A percentile compares a stretch with the other conserved stretches of the same genome.
Evolutionary conservation across 2,113 vertebrate genomes (phyloP).

Genomic region (Dolichotis patagonum): DNA sequence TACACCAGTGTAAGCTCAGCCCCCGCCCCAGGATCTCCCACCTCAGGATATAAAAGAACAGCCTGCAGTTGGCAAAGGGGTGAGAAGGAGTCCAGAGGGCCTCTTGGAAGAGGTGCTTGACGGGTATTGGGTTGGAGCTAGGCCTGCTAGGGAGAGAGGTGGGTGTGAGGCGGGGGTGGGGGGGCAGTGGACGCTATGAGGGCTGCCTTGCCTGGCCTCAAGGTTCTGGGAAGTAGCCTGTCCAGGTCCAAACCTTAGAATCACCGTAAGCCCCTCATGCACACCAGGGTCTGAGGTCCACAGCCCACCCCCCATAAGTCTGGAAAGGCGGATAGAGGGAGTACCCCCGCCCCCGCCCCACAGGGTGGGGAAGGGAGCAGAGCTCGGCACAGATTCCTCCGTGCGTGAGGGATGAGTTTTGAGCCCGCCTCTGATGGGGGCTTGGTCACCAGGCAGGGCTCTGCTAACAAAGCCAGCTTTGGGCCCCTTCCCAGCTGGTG

Average conservation of each 20-base stretch:
- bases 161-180: not conserved
- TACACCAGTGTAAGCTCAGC: not conserved
- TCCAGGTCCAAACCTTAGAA: not conserved
- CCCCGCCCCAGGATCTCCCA: not conserved
- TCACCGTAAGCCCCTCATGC: not conserved
- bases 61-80: not conserved
- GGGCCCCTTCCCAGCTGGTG: not conserved
- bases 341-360: not conserved
- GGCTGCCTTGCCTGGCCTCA: not conserved
- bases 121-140: not conserved
- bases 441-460: rapidly evolving
- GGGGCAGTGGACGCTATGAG: not conserved
- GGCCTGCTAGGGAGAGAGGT: not conserved
- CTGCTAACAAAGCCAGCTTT: slow-evolving; percentile 20
- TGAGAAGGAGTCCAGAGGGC: not conserved
- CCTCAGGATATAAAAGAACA: not conserved
- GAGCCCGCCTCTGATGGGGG: not conserved
- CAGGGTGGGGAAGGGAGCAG: not conserved
- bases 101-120: not conserved
- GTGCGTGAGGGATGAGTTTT: rapidly evolving
- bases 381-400: not conserved
- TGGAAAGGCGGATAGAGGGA: not conserved
- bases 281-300: not conserved
- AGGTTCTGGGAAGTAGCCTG: not conserved
- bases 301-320: not conserved